phyloP scores from a whole-genome alignment of 2,797 vertebrate genomes.

The Champsocephalus esox region DNA sequence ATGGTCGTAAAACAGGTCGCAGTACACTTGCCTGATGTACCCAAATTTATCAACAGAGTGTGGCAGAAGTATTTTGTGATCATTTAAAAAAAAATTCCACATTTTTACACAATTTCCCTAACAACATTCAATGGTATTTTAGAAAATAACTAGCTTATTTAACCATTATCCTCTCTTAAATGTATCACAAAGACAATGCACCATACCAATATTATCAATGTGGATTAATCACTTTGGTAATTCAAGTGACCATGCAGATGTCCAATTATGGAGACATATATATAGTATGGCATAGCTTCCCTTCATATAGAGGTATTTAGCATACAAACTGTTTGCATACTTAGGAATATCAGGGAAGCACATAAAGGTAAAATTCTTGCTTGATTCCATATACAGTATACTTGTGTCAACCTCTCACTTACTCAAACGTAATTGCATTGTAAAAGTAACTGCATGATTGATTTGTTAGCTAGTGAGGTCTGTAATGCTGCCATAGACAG shows the following conservation, averaged over 20 bases:
- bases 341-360: slow-evolving; percentile 4
- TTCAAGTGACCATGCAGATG: neutral
- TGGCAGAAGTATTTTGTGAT: neutral
- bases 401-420: slow-evolving; percentile 17
- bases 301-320: too few species aligned
- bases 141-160: slow-evolving; percentile 1
- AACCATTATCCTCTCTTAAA: neutral
- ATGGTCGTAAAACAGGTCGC: slow-evolving; percentile 56
- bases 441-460: slow-evolving; percentile 67
- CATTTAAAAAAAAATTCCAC: too few species aligned
- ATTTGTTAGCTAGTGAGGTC: slow-evolving; percentile 58
- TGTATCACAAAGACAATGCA: neutral
- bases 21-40: slow-evolving; percentile 28
- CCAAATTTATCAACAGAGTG: slow-evolving; percentile 8
- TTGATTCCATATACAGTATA: neutral
- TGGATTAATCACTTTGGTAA: neutral
- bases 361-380: neutral
- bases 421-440: slow-evolving; percentile 56
- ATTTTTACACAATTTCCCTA: neutral
- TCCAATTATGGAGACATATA: neutral
- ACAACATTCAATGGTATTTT: neutral
- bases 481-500: slow-evolving; percentile 66
- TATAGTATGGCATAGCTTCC: too few species aligned
- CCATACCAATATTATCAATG: neutral
- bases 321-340: neutral